Evolutionary conservation across 2,888 invertebrate genomes (phyloP).

Genomic region (Ormyrus labotus): DNA sequence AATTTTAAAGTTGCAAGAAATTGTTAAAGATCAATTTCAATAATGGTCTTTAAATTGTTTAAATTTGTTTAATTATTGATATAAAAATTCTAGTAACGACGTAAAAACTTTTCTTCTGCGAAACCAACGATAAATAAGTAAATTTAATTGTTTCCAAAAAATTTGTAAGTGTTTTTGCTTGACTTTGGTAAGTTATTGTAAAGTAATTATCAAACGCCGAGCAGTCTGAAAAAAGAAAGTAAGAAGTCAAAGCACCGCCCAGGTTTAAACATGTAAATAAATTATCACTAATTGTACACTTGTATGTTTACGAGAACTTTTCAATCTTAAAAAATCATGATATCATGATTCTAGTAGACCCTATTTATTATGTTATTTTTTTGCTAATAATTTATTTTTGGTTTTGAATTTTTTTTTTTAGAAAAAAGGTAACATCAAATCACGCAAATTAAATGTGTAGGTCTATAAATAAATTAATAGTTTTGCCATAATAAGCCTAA

Average conservation of each 20-base stretch:
- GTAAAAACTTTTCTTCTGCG: conserved; percentile 17
- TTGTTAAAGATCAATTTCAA: conserved; percentile 38
- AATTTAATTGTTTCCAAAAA: conserved; percentile 33
- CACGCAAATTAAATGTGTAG: not conserved
- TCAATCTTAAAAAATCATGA: conserved; percentile 50
- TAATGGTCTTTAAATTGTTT: conserved; percentile 11
- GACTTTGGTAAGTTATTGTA: not conserved
- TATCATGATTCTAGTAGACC: conserved; percentile 31
- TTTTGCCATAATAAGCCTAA: not conserved
- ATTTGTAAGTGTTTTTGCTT: not conserved
- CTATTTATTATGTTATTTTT: no score
- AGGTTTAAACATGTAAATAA: conserved; percentile 50
- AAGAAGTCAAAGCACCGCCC: conserved; percentile 48
- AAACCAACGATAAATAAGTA: conserved; percentile 24
- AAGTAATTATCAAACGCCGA: conserved; percentile 12
- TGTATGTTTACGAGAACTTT: conserved; percentile 32
- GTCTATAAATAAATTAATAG: conserved; percentile 1
- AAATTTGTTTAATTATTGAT: conserved; percentile 34
- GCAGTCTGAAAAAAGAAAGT: conserved; percentile 47
- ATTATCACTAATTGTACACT: conserved; percentile 33
- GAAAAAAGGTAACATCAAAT: no score
- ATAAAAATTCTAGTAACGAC: conserved; percentile 25
- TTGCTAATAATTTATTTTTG: no score
- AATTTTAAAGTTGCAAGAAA: not conserved
- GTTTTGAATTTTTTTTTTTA: no score